Evolutionary conservation across 2,113 vertebrate species (phyloP).

Genomic region (Ginglymostoma cirratum): DNA sequence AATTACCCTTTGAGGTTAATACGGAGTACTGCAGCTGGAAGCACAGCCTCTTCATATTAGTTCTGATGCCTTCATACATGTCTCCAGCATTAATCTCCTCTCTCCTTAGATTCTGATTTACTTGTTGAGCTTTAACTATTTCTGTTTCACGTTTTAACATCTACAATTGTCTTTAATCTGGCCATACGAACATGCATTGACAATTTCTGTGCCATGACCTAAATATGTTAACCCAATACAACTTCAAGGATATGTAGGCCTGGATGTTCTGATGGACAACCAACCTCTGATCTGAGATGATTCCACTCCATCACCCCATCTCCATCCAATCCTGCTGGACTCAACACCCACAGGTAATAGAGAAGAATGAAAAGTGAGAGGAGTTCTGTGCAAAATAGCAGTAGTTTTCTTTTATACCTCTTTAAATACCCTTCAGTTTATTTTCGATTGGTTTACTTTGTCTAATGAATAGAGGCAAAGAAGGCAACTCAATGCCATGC

Average conservation of each 20-base stretch:
- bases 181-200: background rate
- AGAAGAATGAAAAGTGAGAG: too few species aligned
- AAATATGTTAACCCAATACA: background rate
- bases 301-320: too few species aligned
- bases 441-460: background rate
- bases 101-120: background rate
- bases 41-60: background rate
- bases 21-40: background rate
- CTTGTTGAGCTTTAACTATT: background rate
- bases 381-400: too few species aligned
- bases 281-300: too few species aligned
- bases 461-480: background rate
- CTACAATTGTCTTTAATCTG: background rate
- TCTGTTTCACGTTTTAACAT: background rate
- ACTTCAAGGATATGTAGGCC: background rate
- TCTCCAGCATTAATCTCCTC: background rate
- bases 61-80: background rate
- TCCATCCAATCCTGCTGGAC: too few species aligned
- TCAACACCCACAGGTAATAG: too few species aligned
- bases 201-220: background rate
- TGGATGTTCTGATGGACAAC: too few species aligned
- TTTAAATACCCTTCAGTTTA: background rate
- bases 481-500: background rate
- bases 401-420: background rate
- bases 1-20: background rate